Conservation (phyloP, 2,888 invertebrate species). For the Cremastinae sp. region DNA sequence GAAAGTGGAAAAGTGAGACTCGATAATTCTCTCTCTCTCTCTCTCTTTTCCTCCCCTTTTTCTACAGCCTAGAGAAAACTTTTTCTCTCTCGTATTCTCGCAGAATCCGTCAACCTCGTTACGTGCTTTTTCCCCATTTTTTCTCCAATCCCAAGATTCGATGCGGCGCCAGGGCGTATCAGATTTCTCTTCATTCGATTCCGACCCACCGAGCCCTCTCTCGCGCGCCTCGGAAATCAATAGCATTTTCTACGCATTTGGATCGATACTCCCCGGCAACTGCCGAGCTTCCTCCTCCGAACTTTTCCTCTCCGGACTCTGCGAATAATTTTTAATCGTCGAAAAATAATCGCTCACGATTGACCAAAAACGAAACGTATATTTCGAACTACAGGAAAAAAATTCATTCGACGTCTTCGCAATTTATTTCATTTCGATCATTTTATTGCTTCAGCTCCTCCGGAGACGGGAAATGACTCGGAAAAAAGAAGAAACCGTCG, state of each 20-base stretch:
- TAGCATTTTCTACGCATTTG: constrained; percentile 74
- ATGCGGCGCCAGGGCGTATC: constrained; percentile 38
- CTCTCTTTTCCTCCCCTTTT: constrained; percentile 1
- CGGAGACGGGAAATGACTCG: no score
- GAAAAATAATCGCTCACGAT: no score
- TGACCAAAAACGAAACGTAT: background rate
- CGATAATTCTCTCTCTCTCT: constrained; percentile 8
- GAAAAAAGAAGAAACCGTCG: background rate
- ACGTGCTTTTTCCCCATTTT: background rate
- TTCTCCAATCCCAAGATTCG: constrained; percentile 6
- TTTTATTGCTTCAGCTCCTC: no score
- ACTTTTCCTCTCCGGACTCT: background rate
- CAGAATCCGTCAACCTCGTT: no score
- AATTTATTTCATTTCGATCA: no score
- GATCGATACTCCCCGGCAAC: constrained; percentile 71
- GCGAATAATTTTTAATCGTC: background rate
- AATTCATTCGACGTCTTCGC: background rate
- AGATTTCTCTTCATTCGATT: constrained; percentile 1
- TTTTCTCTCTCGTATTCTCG: background rate
- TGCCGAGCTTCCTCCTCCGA: constrained; percentile 51
- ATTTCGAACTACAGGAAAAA: constrained; percentile 20
- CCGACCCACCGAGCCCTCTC: constrained; percentile 11
- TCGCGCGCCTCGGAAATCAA: constrained; percentile 68
- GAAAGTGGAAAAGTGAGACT: constrained; percentile 16
- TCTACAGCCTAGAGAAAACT: background rate